Conservation (phyloP, 2,113 vertebrate species). For the Lycocorax pyrrhopterus region DNA sequence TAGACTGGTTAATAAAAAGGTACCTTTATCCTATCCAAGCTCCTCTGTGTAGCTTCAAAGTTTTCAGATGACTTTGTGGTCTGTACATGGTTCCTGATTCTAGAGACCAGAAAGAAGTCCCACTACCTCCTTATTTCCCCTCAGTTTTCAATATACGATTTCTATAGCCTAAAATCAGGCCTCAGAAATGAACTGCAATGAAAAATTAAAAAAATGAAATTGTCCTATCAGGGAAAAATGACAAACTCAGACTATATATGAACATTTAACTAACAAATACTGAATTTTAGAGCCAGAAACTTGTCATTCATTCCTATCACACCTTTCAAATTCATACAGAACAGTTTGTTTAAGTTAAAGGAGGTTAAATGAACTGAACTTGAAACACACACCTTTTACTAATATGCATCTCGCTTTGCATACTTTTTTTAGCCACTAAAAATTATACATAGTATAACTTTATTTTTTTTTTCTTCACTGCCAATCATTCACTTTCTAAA, state of each 20-base stretch:
- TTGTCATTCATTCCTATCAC: background rate
- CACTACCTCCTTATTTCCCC: background rate
- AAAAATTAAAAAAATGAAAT: background rate
- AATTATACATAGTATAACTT: background rate
- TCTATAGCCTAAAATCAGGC: background rate
- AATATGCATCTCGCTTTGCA: background rate
- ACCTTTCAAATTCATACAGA: background rate
- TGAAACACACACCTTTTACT: background rate
- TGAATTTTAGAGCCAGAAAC: background rate
- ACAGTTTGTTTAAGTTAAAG: background rate
- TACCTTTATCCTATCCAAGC: background rate
- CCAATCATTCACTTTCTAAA: background rate
- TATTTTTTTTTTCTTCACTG: background rate
- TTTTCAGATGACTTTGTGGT: background rate
- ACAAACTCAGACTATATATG: background rate
- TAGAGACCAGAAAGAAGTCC: background rate
- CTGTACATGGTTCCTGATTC: background rate
- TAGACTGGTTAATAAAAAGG: background rate
- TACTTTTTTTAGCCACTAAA: background rate
- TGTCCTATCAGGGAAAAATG: background rate
- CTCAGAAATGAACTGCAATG: background rate
- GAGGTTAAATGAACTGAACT: background rate
- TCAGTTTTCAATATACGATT: background rate
- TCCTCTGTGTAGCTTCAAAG: background rate
- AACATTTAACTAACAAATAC: background rate